These are phyloP conservation scores for Pterocles burchelli DNA, from an alignment of 2,113 vertebrate species.

Conservation along the genomic window DNA sequence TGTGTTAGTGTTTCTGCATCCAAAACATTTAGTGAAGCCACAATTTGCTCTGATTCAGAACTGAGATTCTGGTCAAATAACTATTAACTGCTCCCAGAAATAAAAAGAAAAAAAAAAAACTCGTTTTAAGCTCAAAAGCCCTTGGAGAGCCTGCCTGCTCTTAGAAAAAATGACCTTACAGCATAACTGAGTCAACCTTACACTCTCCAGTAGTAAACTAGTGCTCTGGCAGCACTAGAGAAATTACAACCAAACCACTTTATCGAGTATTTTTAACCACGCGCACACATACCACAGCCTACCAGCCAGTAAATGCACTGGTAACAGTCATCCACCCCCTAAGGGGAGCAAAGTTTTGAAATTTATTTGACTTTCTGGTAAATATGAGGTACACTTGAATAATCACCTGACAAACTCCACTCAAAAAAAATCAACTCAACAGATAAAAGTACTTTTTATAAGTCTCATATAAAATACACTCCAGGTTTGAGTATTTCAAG, in stretches of 20 bases:
- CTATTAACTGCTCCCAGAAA: slow-evolving; percentile 33
- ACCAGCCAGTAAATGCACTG: background rate
- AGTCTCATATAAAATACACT: background rate
- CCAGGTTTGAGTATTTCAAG: background rate
- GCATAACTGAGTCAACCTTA: background rate
- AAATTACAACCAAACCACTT: background rate
- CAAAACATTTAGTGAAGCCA: slow-evolving; percentile 55
- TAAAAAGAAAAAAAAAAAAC: slow-evolving; percentile 36
- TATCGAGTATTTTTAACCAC: background rate
- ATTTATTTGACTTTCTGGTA: background rate
- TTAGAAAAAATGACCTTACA: background rate
- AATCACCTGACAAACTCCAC: background rate
- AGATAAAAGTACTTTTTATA: background rate
- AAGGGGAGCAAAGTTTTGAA: background rate
- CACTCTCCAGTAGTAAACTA: background rate
- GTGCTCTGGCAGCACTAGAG: background rate
- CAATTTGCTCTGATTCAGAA: slow-evolving; percentile 59
- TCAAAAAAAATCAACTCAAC: background rate
- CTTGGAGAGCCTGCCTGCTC: background rate
- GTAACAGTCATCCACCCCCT: background rate
- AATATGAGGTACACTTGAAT: background rate
- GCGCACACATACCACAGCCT: background rate
- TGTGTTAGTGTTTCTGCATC: slow-evolving; percentile 41
- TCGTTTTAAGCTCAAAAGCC: slow-evolving; percentile 16
- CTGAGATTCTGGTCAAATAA: slow-evolving; percentile 43